Base-by-base conservation (phyloP, 1,140 invertebrate genomes). In the Leptonema lineaticorne region DNA sequence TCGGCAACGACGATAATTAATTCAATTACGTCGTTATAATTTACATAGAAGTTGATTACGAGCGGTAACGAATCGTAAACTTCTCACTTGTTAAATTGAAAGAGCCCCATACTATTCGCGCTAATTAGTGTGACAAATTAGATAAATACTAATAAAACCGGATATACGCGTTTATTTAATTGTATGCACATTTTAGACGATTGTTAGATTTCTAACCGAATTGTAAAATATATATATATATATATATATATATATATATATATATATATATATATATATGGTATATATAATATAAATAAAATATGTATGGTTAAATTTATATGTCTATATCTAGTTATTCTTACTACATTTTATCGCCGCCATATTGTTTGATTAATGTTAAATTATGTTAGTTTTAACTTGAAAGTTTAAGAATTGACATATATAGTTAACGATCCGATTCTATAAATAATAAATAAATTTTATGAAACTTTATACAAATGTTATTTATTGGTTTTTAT, bases 51-150 rank as follows among this genome's bases (percentile, higher is more conserved):
- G 50, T 53, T 53, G 50, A 53, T 53, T 53, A 53, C 4, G 50
- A 53, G 4, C 1, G 22, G 50, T 53, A 53, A 53, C 50, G 50
- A 53, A 53, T 53, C 50, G 50, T 53, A 24, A 53, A 53, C 50
- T 53, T 53, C 22, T 8, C 50, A 53, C 20, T 53, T 53, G 37
- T 41, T 41, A 41, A 41, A 41, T 41, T 41, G 20, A 24, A 53
- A 53, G 50, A 53, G 5, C 50, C 37, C 11, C 9, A 14, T 7
- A 53, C 50, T 24, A 24, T 53, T 22, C 22, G 9, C 22, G 24
- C 22, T 53, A 53, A 53, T 53, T 53, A 53, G 50, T 11, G 50
- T 53, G 50, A 53, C 50, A 26, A 53, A 53, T 53, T 53, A 53
- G 50, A 53, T 14, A 24, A 53, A 53, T 20, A 53, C 50, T 11